Percentiles rank a stretch among this genome's conserved stretches.
Evolutionary conservation across 1,140 invertebrate genomes (phyloP).

Genomic region (Rhizoglyphus robini): DNA sequence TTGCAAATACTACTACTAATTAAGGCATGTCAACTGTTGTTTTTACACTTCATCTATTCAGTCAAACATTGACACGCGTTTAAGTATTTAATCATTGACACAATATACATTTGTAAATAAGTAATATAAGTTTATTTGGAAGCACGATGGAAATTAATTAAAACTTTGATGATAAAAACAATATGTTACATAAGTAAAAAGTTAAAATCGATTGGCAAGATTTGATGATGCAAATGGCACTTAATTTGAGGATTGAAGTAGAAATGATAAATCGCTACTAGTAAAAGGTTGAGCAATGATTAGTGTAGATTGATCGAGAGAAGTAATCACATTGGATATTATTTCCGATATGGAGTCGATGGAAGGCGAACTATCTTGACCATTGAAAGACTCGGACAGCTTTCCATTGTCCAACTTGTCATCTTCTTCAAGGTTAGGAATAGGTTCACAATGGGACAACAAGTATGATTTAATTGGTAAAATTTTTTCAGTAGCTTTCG

Average conservation of each 20-base stretch:
- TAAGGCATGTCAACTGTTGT: too few relatives aligned
- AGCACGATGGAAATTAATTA: not conserved
- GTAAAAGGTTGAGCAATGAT: constrained; percentile 7
- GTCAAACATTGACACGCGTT: not conserved
- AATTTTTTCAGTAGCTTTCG: not conserved
- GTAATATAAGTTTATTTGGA: not conserved
- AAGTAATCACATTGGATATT: constrained; percentile 4
- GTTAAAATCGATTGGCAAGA: not conserved
- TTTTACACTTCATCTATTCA: not conserved
- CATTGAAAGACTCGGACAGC: too few relatives aligned
- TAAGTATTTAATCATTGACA: not conserved
- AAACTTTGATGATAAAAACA: not conserved
- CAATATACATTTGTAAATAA: not conserved
- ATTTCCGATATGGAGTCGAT: not conserved
- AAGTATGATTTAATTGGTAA: constrained; percentile 2
- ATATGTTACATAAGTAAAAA: not conserved
- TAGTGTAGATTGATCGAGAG: not conserved
- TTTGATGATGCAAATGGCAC: not conserved
- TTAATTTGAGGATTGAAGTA: not conserved
- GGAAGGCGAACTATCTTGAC: not conserved
- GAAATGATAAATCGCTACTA: not conserved
- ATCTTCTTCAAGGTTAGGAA: not conserved
- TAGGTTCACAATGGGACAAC: not conserved
- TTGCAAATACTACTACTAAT: too few relatives aligned
- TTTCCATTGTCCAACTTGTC: not conserved